These are phyloP conservation scores for Miniopterus natalensis DNA, from an alignment of 2,113 vertebrate species.

Conservation along the genomic window DNA sequence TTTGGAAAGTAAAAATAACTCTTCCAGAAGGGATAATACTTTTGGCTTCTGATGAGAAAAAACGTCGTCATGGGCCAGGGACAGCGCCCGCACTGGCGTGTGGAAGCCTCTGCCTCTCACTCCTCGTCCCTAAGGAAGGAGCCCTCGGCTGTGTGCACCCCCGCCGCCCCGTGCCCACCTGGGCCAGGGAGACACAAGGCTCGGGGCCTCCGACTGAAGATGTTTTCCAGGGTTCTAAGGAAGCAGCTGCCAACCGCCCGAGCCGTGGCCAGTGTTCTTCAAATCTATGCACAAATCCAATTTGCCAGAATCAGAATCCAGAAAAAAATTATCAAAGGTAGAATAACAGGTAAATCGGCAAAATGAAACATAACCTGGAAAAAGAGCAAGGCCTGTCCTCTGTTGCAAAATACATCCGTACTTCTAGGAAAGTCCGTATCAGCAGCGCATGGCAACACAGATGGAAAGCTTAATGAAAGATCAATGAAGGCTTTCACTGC, in stretches of 20 bases:
- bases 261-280: slow-evolving; percentile 8
- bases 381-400: not conserved
- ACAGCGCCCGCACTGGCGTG: not conserved
- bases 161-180: not conserved
- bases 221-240: not conserved
- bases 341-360: slow-evolving; percentile 1
- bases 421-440: not conserved
- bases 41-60: slow-evolving; percentile 1
- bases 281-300: slow-evolving; percentile 44
- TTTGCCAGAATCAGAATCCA: slow-evolving; percentile 33
- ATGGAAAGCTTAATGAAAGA: not conserved
- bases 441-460: not conserved
- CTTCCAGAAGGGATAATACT: not conserved
- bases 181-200: not conserved
- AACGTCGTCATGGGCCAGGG: not conserved
- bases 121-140: not conserved
- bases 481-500: not conserved
- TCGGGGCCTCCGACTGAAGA: not conserved
- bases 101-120: not conserved
- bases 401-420: not conserved
- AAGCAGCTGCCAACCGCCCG: not conserved
- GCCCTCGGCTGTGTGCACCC: not conserved
- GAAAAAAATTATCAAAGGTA: not conserved
- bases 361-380: not conserved
- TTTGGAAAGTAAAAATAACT: slow-evolving; percentile 17